Percentiles rank a stretch among this genome's conserved stretches.
Conservation (phyloP, 1,140 invertebrate species). For the Penaeus vannamei region DNA sequence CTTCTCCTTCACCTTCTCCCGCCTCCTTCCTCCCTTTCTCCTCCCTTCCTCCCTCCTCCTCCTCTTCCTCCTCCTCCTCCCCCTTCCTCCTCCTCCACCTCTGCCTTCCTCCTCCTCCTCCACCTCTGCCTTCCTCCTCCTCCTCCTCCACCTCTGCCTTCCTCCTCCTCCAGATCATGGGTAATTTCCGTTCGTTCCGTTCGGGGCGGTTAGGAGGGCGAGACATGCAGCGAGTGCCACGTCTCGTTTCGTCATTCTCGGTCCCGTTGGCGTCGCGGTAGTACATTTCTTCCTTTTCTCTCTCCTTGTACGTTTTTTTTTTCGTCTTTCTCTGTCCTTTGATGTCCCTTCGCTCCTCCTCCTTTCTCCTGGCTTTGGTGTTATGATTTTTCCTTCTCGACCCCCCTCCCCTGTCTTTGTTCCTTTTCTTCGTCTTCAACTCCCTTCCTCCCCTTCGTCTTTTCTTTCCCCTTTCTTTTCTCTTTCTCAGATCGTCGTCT, state of each 20-base stretch:
- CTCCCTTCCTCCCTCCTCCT: neutral
- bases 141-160: neutral
- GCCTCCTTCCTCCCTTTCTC: neutral
- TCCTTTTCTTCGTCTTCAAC: slow-evolving; percentile 1
- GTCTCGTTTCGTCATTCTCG: too few relatives aligned
- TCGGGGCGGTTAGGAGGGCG: too few relatives aligned
- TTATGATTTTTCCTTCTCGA: slow-evolving; percentile 1
- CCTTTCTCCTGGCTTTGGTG: neutral
- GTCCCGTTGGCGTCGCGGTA: too few relatives aligned
- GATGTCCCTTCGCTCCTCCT: slow-evolving; percentile 8
- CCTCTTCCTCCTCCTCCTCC: neutral
- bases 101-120: neutral
- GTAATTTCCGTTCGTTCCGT: too few relatives aligned
- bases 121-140: neutral
- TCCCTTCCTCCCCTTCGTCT: neutral
- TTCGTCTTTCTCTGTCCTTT: neutral
- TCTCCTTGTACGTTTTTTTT: too few relatives aligned
- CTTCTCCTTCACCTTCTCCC: neutral
- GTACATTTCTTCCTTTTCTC: neutral
- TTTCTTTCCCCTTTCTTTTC: neutral
- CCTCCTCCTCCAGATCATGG: neutral
- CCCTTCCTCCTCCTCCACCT: neutral
- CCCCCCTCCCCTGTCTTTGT: neutral
- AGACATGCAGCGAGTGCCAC: too few relatives aligned
- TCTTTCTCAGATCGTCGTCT: neutral